Conservation (phyloP, 2,113 vertebrate species). For the Fulica atra region DNA sequence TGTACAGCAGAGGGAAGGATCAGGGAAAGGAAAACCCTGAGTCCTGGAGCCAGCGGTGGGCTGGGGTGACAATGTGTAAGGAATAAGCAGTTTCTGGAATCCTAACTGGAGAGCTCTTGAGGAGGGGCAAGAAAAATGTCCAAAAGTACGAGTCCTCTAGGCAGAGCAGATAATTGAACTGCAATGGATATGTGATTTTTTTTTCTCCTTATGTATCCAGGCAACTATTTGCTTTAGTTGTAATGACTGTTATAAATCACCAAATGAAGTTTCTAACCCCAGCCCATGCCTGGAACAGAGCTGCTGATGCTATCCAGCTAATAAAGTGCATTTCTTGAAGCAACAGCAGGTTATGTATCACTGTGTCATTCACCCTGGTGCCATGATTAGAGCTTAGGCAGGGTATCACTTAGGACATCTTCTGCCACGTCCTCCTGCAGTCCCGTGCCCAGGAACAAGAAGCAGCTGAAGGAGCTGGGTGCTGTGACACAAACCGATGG, state of each 20-base stretch:
- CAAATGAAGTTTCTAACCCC: not conserved
- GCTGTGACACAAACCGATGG: accelerated
- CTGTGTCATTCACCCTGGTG: not conserved
- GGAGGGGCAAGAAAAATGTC: not conserved
- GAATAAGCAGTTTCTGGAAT: not conserved
- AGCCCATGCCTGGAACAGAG: not conserved
- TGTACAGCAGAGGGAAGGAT: not conserved
- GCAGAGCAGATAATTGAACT: constrained; percentile 34
- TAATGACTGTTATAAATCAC: constrained; percentile 64
- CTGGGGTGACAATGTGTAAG: not conserved
- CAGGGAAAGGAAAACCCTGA: not conserved
- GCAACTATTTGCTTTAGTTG: constrained; percentile 34
- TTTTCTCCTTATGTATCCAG: not conserved
- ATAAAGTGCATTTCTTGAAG: not conserved
- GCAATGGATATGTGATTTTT: not conserved
- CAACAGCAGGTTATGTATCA: not conserved
- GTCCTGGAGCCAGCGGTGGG: not conserved
- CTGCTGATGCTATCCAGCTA: not conserved
- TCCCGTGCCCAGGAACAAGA: too few relatives aligned
- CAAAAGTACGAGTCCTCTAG: not conserved
- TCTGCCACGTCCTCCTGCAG: not conserved
- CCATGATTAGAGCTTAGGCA: not conserved
- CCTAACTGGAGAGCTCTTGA: not conserved
- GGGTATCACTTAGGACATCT: not conserved
- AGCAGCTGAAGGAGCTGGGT: not conserved